These are phyloP conservation scores for Centruroides sculpturatus DNA, from an alignment of 1,140 invertebrate genomes.

Conservation along the genomic window DNA sequence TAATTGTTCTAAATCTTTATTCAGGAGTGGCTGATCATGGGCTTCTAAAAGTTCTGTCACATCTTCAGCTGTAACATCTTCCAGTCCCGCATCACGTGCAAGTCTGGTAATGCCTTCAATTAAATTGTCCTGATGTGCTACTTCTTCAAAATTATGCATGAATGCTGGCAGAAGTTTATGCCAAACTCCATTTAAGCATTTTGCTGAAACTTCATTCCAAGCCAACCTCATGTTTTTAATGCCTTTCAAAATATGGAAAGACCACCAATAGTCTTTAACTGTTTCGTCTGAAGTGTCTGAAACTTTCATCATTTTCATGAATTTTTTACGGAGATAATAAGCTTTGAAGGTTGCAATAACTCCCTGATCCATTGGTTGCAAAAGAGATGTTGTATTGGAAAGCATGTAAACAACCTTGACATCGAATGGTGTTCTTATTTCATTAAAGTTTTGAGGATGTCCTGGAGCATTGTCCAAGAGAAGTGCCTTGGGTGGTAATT, in stretches of 20 bases:
- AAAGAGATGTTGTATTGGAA: constrained; percentile 7
- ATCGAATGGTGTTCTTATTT: constrained; percentile 7
- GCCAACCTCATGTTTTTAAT: not conserved
- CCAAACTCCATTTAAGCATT: not conserved
- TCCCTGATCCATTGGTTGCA: constrained; percentile 18
- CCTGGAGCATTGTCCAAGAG: constrained; percentile 17
- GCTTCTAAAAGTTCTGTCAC: not conserved
- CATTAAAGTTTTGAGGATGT: constrained; percentile 10
- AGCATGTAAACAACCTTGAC: constrained; percentile 13
- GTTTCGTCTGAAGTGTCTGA: too few species aligned
- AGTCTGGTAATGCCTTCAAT: not conserved
- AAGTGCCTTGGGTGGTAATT: constrained; percentile 11
- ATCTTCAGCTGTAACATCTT: not conserved
- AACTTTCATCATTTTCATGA: not conserved
- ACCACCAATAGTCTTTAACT: too few species aligned
- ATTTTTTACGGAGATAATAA: constrained; percentile 4
- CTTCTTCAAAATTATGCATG: not conserved
- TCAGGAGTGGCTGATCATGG: not conserved
- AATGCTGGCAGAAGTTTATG: not conserved
- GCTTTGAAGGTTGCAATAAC: constrained; percentile 13
- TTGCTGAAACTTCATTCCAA: not conserved
- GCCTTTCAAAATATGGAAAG: not conserved
- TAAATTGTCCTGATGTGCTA: not conserved
- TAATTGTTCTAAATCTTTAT: not conserved
- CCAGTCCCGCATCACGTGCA: not conserved